Conservation (phyloP, 2,113 vertebrate species). For the Dicrurus megarhynchus region DNA sequence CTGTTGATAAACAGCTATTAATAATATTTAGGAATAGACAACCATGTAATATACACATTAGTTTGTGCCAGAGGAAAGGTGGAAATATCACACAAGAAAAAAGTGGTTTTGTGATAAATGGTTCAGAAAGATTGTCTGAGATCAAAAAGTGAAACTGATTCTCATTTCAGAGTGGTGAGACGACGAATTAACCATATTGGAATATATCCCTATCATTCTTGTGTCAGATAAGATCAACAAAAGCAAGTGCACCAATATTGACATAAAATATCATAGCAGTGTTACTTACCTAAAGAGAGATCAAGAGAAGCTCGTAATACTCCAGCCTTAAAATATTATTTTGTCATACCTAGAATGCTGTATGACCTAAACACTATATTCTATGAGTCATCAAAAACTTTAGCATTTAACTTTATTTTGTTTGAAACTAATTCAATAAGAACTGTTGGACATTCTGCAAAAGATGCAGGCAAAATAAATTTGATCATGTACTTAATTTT, state of each 20-base stretch:
- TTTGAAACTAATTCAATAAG: neutral
- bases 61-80: neutral
- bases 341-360: neutral
- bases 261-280: neutral
- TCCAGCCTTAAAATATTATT: neutral
- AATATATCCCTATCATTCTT: neutral
- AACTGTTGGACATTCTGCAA: neutral
- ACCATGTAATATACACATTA: neutral
- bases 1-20: slow-evolving; percentile 32
- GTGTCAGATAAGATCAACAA: neutral
- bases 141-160: neutral
- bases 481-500: neutral
- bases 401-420: neutral
- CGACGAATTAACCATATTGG: neutral
- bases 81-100: neutral
- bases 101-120: neutral
- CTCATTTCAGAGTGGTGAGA: neutral
- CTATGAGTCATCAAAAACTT: neutral
- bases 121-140: neutral
- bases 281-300: neutral
- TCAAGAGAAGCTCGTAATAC: neutral
- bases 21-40: slow-evolving; percentile 17
- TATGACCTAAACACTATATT: neutral
- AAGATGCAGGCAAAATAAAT: neutral
- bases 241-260: neutral